A percentile compares a stretch with the other conserved stretches of the same genome.
Conservation (phyloP, 2,888 invertebrate genomes). For the Gibbula magus region DNA sequence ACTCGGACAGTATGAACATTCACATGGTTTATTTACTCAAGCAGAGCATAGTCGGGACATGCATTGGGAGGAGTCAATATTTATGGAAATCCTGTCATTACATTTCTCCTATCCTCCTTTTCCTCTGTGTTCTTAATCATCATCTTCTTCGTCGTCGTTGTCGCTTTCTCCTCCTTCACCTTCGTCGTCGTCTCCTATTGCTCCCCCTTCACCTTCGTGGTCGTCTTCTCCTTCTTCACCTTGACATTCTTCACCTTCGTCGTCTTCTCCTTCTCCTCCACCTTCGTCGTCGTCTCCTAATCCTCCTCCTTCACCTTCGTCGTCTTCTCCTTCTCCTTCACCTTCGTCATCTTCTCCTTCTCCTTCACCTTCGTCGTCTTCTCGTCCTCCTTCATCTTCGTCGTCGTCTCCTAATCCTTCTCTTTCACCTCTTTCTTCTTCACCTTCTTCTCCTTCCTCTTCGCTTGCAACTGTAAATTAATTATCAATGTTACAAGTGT, state of each 20-base stretch:
- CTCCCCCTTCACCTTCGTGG: neutral
- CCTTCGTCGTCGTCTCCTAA: neutral
- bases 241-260: neutral
- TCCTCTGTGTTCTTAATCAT: neutral
- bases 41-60: too few species aligned
- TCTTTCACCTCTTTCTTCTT: too few species aligned
- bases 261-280: neutral
- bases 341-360: neutral
- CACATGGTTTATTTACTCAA: too few species aligned
- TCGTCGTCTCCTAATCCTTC: too few species aligned
- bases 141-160: neutral
- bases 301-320: neutral
- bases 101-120: neutral
- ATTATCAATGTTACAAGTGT: too few species aligned
- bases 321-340: neutral
- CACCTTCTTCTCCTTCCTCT: too few species aligned
- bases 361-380: neutral
- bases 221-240: neutral
- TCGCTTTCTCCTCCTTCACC: too few species aligned
- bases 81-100: too few species aligned
- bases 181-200: neutral
- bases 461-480: too few species aligned
- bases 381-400: neutral
- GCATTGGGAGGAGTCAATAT: too few species aligned
- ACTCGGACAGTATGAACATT: too few species aligned